Evolutionary conservation across 2,113 vertebrate species (phyloP).

Genomic region (Neogobius melanostomus): DNA sequence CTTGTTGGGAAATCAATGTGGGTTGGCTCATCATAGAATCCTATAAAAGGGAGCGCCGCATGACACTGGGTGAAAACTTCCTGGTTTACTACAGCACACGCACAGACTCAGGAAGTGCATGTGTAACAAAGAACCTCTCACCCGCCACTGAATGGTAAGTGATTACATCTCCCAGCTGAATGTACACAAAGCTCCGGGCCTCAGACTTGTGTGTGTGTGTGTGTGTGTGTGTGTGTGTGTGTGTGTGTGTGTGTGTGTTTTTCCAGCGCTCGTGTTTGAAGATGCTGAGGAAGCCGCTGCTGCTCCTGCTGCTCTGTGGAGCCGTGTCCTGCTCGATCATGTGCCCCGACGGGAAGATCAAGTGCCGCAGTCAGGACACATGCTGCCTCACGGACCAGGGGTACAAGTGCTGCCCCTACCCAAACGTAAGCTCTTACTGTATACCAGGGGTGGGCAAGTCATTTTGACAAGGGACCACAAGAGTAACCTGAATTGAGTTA

Average conservation of each 20-base stretch:
- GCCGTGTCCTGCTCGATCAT: conserved; percentile 39
- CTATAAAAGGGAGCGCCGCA: background rate
- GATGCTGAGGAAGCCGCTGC: conserved; percentile 57
- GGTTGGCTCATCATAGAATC: background rate
- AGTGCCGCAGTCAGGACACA: conserved; percentile 52
- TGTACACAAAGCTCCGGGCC: no score
- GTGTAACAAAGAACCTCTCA: background rate
- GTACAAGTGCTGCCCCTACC: conserved; percentile 69
- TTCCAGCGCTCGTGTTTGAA: conserved; percentile 20
- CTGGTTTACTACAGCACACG: background rate
- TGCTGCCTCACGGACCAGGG: conserved; percentile 59
- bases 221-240: no score
- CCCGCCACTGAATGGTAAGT: background rate
- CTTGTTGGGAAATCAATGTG: background rate
- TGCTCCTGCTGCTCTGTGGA: conserved; percentile 42
- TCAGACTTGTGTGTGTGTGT: no score
- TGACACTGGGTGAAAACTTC: background rate
- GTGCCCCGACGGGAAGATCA: conserved; percentile 60
- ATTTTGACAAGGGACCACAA: no score
- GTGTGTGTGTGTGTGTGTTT: no score
- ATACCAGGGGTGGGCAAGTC: no score
- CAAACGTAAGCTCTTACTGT: conserved; percentile 54
- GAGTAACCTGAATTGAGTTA: no score
- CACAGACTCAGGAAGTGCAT: background rate
- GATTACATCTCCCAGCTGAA: no score